These are phyloP conservation scores for Sogatella furcifera DNA, from an alignment of 1,140 invertebrate genomes.

Conservation along the genomic window DNA sequence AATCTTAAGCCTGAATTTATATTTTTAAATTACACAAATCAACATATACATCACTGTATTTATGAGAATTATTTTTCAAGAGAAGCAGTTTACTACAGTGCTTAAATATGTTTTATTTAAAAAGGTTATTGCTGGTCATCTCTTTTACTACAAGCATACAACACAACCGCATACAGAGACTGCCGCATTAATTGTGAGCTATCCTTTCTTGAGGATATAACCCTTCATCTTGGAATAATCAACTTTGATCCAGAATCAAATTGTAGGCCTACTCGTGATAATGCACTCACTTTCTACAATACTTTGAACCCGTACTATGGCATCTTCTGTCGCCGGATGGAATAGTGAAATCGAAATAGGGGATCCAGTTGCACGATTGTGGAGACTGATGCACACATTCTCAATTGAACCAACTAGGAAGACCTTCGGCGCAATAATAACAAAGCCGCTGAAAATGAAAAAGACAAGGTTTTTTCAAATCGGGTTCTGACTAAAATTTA, in stretches of 20 bases:
- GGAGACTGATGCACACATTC: slow-evolving; percentile 4
- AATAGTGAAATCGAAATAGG: neutral
- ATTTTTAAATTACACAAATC: no score
- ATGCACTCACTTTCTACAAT: neutral
- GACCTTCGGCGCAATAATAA: neutral
- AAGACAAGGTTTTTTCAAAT: neutral
- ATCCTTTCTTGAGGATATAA: no score
- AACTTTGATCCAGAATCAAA: neutral
- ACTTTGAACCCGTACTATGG: neutral
- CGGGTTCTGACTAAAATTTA: no score
- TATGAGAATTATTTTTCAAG: no score
- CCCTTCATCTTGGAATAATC: neutral
- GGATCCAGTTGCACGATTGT: neutral
- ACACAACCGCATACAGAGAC: no score
- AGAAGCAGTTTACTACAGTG: no score
- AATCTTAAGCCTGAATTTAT: no score
- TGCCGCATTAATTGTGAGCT: no score
- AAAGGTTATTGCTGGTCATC: no score
- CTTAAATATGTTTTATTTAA: no score
- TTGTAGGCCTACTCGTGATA: neutral
- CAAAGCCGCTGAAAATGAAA: slow-evolving; percentile 2
- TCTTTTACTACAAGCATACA: no score
- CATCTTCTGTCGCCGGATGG: neutral
- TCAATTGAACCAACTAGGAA: neutral
- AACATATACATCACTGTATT: no score